A percentile compares a stretch with the other conserved stretches of the same genome.
These are phyloP conservation scores for Agrilus biguttatus DNA, from an alignment of 2,888 invertebrate species.

Conservation along the genomic window DNA sequence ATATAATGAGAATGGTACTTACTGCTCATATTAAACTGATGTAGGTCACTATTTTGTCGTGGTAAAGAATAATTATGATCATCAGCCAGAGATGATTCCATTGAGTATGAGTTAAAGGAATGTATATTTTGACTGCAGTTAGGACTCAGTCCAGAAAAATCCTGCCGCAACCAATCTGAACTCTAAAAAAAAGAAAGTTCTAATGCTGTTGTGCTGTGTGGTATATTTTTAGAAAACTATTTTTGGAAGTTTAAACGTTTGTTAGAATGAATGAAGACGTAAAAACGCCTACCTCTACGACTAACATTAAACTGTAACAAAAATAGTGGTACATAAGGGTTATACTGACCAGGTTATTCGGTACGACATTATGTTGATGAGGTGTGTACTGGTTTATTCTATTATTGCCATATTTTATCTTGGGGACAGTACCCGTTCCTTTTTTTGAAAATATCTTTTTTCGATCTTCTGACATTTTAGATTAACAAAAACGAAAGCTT, in stretches of 20 bases:
- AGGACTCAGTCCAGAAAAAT: conserved; percentile 12
- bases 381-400: conserved; percentile 5
- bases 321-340: neutral
- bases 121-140: conserved; percentile 19
- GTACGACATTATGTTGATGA: conserved; percentile 15
- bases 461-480: conserved; percentile 25
- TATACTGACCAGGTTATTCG: conserved; percentile 27
- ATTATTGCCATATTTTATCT: conserved; percentile 45
- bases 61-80: conserved; percentile 5
- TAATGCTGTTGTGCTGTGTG: too few species aligned
- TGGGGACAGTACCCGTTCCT: conserved; percentile 52
- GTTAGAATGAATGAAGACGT: conserved; percentile 4
- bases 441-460: conserved; percentile 23
- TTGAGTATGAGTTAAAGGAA: conserved; percentile 14
- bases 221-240: conserved; percentile 12
- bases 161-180: conserved; percentile 18
- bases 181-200: conserved; percentile 13
- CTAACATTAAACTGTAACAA: neutral
- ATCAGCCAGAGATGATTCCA: conserved; percentile 16
- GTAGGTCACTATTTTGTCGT: neutral
- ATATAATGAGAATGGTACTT: neutral
- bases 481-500: neutral
- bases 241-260: conserved; percentile 8
- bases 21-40: neutral
- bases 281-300: conserved; percentile 1